phyloP scores from a whole-genome alignment of 2,888 invertebrate species.

The Pteria penguin region DNA sequence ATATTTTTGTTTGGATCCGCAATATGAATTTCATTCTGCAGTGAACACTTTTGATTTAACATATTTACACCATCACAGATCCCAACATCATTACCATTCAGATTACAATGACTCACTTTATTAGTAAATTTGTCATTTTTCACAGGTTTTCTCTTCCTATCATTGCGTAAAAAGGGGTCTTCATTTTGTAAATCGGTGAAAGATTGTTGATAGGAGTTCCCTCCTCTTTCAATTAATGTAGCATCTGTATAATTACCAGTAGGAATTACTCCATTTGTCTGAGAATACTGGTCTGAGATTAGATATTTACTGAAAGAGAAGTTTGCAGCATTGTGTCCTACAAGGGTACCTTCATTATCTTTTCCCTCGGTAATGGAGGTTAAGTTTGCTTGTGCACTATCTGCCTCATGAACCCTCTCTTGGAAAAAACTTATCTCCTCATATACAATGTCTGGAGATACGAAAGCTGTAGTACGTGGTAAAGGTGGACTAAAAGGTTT shows the following conservation, averaged over 20 bases:
- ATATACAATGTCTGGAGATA: conserved; percentile 24
- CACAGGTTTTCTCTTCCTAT: background rate
- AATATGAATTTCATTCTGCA: background rate
- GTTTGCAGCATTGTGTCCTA: background rate
- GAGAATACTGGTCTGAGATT: background rate
- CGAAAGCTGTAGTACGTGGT: background rate
- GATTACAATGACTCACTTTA: background rate
- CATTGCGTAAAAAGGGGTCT: background rate
- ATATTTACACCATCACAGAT: background rate
- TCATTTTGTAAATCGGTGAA: background rate
- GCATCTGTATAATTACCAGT: background rate
- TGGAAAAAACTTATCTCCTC: background rate
- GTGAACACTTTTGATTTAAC: background rate
- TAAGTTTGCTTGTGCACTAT: background rate
- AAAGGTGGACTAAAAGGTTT: conserved; percentile 28
- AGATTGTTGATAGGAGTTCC: too few relatives aligned
- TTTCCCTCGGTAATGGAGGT: background rate
- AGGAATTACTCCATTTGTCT: background rate
- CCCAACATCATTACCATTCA: background rate
- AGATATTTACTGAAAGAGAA: conserved; percentile 28
- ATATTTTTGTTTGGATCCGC: background rate
- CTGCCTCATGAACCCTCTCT: background rate
- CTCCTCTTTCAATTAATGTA: too few relatives aligned
- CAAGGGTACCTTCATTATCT: background rate
- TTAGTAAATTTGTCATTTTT: background rate